A percentile compares a stretch with the other conserved stretches of the same genome.
These are phyloP conservation scores for Sebastes goodei DNA, from an alignment of 2,797 vertebrate genomes.

Conservation along the genomic window DNA sequence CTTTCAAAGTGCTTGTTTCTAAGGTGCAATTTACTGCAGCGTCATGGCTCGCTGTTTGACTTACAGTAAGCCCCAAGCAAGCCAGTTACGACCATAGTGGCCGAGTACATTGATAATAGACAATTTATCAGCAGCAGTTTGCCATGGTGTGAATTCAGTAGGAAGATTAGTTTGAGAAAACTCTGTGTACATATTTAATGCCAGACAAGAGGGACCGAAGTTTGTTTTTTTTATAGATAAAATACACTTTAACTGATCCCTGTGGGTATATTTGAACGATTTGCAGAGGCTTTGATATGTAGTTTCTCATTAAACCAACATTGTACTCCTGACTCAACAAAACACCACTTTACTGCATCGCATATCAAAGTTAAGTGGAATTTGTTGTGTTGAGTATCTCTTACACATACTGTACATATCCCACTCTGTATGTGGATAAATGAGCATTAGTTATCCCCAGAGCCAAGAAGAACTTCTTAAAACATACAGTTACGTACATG, in stretches of 20 bases:
- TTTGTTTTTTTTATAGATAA: not conserved
- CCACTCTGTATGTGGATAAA: not conserved
- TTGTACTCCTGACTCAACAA: not conserved
- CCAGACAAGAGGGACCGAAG: not conserved
- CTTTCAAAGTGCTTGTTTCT: not conserved
- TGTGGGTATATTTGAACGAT: not conserved
- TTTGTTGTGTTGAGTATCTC: not conserved
- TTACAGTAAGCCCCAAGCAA: not conserved
- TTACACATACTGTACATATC: not conserved
- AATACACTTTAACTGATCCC: not conserved
- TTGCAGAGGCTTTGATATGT: not conserved
- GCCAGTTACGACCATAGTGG: not conserved
- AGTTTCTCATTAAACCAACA: not conserved
- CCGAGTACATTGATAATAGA: not conserved
- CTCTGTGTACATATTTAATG: conserved; percentile 5
- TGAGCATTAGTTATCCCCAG: not conserved
- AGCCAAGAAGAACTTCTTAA: not conserved
- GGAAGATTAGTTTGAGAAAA: not conserved
- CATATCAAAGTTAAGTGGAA: not conserved
- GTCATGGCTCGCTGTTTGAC: not conserved
- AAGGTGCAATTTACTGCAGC: not conserved
- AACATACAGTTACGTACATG: not conserved
- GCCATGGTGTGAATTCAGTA: not conserved
- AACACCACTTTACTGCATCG: not conserved
- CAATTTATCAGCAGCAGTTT: not conserved